Conservation (phyloP, 2,113 vertebrate genomes). For the Nibea coibor region DNA sequence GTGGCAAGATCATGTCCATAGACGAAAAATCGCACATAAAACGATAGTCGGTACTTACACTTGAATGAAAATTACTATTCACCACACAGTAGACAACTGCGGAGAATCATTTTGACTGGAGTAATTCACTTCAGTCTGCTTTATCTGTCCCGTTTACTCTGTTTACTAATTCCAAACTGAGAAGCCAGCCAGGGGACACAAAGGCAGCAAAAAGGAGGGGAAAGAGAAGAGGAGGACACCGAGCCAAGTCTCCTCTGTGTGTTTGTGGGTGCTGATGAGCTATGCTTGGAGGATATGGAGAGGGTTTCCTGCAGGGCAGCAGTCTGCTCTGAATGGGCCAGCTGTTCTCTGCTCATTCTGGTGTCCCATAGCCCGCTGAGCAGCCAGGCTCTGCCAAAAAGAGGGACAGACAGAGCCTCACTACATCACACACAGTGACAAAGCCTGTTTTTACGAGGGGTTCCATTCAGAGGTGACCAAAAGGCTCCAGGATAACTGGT, state of each 20-base stretch:
- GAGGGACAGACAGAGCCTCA: slow-evolving; percentile 43
- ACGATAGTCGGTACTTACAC: background rate
- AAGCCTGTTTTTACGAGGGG: slow-evolving; percentile 52
- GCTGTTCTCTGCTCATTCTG: slow-evolving; percentile 73
- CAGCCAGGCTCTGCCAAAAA: slow-evolving; percentile 53
- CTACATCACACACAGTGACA: slow-evolving; percentile 50
- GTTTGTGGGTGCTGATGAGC: slow-evolving; percentile 71
- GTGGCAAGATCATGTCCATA: background rate
- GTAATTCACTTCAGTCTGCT: slow-evolving; percentile 36
- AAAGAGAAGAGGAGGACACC: slow-evolving; percentile 28
- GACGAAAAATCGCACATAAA: background rate
- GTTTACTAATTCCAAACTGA: slow-evolving; percentile 53
- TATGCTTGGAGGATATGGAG: slow-evolving; percentile 59
- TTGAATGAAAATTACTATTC: slow-evolving; percentile 21
- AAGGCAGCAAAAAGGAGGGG: slow-evolving; percentile 34
- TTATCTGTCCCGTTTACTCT: slow-evolving; percentile 41
- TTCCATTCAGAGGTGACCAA: slow-evolving; percentile 67
- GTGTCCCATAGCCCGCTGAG: slow-evolving; percentile 61
- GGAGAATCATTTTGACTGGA: slow-evolving; percentile 24
- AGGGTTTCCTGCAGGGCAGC: slow-evolving; percentile 71
- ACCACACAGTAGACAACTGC: background rate
- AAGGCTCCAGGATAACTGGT: slow-evolving; percentile 58
- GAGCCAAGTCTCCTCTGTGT: slow-evolving; percentile 66
- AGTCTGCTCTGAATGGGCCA: slow-evolving; percentile 79
- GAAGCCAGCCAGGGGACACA: slow-evolving; percentile 72